These are phyloP conservation scores for Capitulum mitella DNA, from an alignment of 2,888 invertebrate genomes.

Conservation along the genomic window DNA sequence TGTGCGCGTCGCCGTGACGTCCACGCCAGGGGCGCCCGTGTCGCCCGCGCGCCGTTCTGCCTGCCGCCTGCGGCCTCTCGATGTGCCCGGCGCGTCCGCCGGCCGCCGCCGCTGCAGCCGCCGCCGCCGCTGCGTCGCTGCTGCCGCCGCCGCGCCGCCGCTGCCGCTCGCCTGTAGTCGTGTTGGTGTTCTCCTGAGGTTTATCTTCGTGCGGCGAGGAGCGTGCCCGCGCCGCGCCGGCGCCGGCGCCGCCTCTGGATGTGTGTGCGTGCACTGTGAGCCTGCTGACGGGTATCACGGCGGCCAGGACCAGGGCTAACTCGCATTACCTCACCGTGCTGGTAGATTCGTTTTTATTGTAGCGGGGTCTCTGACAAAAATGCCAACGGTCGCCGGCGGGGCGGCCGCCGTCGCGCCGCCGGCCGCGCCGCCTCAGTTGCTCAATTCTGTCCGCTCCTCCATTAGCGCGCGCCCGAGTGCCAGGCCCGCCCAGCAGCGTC, in stretches of 20 bases:
- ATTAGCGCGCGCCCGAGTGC: no score
- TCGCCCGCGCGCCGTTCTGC: no score
- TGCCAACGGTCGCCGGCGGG: no score
- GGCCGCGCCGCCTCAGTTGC: conserved; percentile 16
- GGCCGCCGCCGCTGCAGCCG: no score
- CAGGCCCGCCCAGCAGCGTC: not conserved
- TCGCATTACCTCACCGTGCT: not conserved
- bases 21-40: not conserved
- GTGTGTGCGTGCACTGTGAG: not conserved
- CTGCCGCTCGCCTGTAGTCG: not conserved
- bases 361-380: not conserved
- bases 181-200: not conserved
- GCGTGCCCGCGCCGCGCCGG: not conserved
- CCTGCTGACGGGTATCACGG: not conserved
- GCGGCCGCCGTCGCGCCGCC: not conserved
- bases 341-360: not conserved
- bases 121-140: no score
- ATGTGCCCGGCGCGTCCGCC: no score
- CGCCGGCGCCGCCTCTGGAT: not conserved
- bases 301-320: not conserved
- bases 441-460: conserved; percentile 14
- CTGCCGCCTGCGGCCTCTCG: not conserved
- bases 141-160: no score
- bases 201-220: not conserved
- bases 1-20: not conserved